phyloP scores from a whole-genome alignment of 2,113 vertebrate species.

The Grus americana region DNA sequence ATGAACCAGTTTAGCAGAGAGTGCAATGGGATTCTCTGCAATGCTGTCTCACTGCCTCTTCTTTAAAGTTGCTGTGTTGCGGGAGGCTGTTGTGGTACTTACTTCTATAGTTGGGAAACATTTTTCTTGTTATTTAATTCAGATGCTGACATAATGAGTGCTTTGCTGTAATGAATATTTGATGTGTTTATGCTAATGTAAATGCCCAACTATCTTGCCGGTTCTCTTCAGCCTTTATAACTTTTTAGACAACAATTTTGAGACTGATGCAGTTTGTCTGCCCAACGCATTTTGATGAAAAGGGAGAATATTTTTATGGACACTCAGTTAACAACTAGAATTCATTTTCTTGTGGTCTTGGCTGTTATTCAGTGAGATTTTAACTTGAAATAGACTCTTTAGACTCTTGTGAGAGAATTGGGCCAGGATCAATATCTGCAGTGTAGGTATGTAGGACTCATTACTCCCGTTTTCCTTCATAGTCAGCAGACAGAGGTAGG shows the following conservation, averaged over 20 bases:
- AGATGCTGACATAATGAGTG: constrained; percentile 52
- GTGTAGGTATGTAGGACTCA: background rate
- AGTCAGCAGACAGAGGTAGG: background rate
- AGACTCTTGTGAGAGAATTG: background rate
- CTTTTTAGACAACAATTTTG: background rate
- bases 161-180: constrained; percentile 58
- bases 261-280: background rate
- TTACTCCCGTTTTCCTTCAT: background rate
- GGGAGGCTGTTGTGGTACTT: constrained; percentile 1
- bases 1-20: background rate
- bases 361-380: background rate
- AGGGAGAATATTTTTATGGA: background rate
- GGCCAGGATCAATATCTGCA: background rate
- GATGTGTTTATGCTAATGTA: constrained; percentile 43
- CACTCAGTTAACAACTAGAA: background rate
- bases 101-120: constrained; percentile 18
- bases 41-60: background rate
- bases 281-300: background rate
- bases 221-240: background rate
- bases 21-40: background rate
- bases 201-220: background rate
- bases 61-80: background rate
- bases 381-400: background rate
- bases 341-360: background rate
- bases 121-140: constrained; percentile 56